Evolutionary conservation across 37 sponge, comb jelly and placozoan species (phyloP), one percentile per base, ranked within the genome.

Genomic region (Ianthella basta): DNA sequence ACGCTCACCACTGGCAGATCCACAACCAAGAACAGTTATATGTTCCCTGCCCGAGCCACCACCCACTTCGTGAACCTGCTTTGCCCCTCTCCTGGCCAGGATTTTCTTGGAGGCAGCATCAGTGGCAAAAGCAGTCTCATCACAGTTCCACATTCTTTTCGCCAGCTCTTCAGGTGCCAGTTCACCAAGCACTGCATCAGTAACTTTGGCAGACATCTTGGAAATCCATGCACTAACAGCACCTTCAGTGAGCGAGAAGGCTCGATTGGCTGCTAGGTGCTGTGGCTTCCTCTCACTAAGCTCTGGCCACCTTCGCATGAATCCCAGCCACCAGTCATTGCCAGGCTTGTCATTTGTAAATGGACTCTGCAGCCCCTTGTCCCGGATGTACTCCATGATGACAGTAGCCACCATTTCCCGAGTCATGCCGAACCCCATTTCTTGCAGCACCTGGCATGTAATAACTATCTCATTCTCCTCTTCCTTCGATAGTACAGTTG

Each of bases 1-100:
- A 64, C 66, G 19, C 18, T 80, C 80, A n/a, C 81, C 81, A 55
- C 18, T 63, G 25, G 81, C 81, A 18, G 66, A 80, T 19, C 81
- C 60, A 63, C 66, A 80, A 80, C 19, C 0, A 18, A 80, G 21
- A 68, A 55, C 21, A 68, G 81, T 70, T 25, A 29, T 70, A 25
- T 70, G 32, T 25, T 70, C 74, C n/a, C 32, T 70, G 19, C 74
- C 74, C 16, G 74, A 70, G n/a, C 74, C 74, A 70, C 32, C 18
- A 18, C 74, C 32, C 32, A 70, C 74, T 70, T 70, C 74, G 18
- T 16, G 19, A 19, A 70, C 74, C 74, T n/a, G 27, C n/a, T 21
- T 70, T 16, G 74, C n/a, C n/a, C 74, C 74, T 25, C n/a, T 70
- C 74, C n/a, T 23, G n/a, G n/a, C 74, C 18, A 70, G 19, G n/a